Evolutionary conservation across 2,888 invertebrate genomes (phyloP).

Genomic region (Gerosis bhagava): DNA sequence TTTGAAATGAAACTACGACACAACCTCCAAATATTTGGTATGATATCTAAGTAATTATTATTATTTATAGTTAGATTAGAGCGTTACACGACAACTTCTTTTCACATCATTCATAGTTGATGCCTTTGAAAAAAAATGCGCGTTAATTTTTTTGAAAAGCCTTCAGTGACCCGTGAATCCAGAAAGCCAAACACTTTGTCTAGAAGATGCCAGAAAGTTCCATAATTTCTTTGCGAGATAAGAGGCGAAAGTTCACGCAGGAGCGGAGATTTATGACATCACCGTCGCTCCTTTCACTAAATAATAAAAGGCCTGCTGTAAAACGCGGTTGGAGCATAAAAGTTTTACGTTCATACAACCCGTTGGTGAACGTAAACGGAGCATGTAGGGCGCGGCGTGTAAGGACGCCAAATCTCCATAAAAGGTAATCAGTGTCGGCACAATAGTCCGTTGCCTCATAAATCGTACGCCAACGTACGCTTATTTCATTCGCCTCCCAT

Average conservation of each 20-base stretch:
- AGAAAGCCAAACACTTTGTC: conserved; percentile 80
- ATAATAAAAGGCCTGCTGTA: conserved; percentile 81
- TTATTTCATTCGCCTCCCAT: conserved; percentile 41
- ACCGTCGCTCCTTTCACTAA: conserved; percentile 81
- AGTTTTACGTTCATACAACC: conserved; percentile 80
- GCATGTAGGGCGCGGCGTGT: conserved; percentile 59
- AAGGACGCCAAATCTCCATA: conserved; percentile 72
- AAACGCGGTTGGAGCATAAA: conserved; percentile 78
- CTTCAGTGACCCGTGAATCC: conserved; percentile 71
- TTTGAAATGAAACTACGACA: too few relatives aligned
- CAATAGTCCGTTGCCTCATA: conserved; percentile 63
- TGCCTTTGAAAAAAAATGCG: conserved; percentile 33
- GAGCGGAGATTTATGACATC: conserved; percentile 81
- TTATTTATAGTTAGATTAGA: too few relatives aligned
- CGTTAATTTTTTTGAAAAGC: conserved; percentile 68
- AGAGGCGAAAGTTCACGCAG: conserved; percentile 82
- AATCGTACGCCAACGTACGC: conserved; percentile 60
- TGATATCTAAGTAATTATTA: too few relatives aligned
- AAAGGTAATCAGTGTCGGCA: conserved; percentile 75
- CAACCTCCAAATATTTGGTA: too few relatives aligned
- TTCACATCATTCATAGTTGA: neutral
- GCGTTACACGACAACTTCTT: neutral
- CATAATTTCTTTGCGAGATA: conserved; percentile 81
- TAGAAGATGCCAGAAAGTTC: conserved; percentile 78
- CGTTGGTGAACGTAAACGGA: conserved; percentile 69